Conservation (phyloP, 2,888 invertebrate genomes). For the Cosmia pyralina region DNA sequence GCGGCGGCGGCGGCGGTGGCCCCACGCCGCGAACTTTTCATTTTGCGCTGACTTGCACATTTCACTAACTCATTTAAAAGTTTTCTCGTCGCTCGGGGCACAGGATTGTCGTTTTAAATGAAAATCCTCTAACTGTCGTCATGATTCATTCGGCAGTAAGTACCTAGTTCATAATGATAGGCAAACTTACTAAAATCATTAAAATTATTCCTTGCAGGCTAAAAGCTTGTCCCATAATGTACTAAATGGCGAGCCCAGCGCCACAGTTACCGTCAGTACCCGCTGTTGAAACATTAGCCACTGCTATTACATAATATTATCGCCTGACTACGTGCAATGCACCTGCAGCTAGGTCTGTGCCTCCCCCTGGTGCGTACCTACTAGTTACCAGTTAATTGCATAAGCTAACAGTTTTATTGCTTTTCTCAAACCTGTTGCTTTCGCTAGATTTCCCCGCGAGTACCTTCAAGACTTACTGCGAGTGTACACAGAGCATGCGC, state of each 20-base stretch:
- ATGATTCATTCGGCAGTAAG: neutral
- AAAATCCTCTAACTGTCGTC: too few species aligned
- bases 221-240: too few species aligned
- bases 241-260: neutral
- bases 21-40: constrained; percentile 44
- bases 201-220: neutral
- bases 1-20: too few species aligned
- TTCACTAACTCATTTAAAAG: constrained; percentile 67
- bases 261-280: constrained; percentile 9
- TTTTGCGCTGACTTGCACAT: constrained; percentile 67
- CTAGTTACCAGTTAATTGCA: constrained; percentile 35
- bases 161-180: neutral
- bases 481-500: neutral
- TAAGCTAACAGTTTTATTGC: constrained; percentile 47
- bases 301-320: neutral
- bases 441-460: constrained; percentile 37
- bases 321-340: neutral
- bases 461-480: neutral
- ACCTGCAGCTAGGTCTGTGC: neutral
- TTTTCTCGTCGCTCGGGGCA: constrained; percentile 31
- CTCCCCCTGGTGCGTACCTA: too few species aligned
- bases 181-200: neutral
- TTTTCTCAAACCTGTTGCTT: constrained; percentile 44
- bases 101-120: constrained; percentile 24
- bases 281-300: neutral